Evolutionary conservation across 1,140 invertebrate genomes (phyloP), one percentile per base, ranked within the genome.

Genomic region (Euwallacea fornicatus): DNA sequence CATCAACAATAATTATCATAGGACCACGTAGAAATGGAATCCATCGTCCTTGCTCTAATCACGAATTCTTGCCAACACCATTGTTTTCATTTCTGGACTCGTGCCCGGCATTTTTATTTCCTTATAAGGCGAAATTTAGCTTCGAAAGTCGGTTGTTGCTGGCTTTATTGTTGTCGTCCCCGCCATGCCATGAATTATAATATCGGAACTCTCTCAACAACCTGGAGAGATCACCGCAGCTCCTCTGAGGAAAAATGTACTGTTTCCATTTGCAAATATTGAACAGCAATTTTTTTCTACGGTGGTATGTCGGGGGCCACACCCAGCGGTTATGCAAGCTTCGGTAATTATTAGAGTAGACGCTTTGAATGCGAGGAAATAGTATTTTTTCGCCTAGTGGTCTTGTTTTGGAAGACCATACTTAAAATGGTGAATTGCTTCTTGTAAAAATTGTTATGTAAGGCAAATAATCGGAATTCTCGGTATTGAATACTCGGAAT

Each of bases 81-180:
- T 63, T 63, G 61, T 63, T 63, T 63, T 63, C 61, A 46, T 63
- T 63, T 63, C 61, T 63, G 61, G 61, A 42, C 61, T 63, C 61
- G 61, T 63, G 61, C 61, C 61, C 7, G 16, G 43, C 10, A 63
- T 63, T 63, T 63, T 44, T 63, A 63, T 44, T 63, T 63, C 43
- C 61, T 63, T 46, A 15, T 63, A 63, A 46, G 43, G 61, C 61
- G 15, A 58, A 58, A 13, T 16, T 16, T 6, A 58, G 10, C 13
- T 10, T 58, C 11, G 15, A 58, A 58, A 58, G 46, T 33, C 46
- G 46, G 9, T 13, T 50, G 46, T 50, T 50, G 9, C 9, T 50
- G 9, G 46, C 13, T 10, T 50, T 50, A 50, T 50, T 50, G 21
- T 33, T 33, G 21, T 33, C 21, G 21, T 33, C 21, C 21, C 4